Base-by-base conservation (phyloP, 53 echinoderm and acorn worm genomes). In the Mesocentrotus franciscanus region DNA sequence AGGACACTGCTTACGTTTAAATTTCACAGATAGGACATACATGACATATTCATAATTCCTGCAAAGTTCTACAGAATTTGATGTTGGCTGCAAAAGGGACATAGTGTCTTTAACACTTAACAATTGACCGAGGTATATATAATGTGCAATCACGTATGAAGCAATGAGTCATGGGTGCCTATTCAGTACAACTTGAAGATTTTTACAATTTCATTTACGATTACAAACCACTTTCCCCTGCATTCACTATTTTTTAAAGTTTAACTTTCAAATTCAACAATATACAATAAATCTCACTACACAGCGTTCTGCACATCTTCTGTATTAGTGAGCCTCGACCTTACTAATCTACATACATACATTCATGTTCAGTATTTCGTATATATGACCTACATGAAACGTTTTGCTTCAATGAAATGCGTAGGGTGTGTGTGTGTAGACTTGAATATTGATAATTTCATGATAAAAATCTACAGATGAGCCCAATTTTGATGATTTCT, bases 291-390 rank as follows among this genome's bases (percentile, higher is more conserved):
- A 87, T 57, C 20, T 55, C 32, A 87, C 9, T 6, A 1, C 66
- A 10, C 10, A 87, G 16, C 56, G 58, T 56, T 27, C 17, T 17
- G 36, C 79, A 79, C 18, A 39, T 81, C 18, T 17, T 81, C 30
- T 30, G 32, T 32, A 42, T 18, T 36, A 81, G 36, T 42, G 42
- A 81, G 9, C 81, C 81, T 16, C 6, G 81, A 36, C 81, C 81
- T 17, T 81, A 7, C 81, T 39, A 81, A 81, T 81, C 42, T 81
- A 81, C 81, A 81, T 81, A 81, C 64, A 61, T 61, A 61, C 39
- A 20, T 81, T 4, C 9, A 42, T 39, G 22, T 81, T 18, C 18
- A 81, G 36, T 39, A 81, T 39, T 81, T 39, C 15, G 36, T 76
- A 64, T 18, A 64, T 64, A 76, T 76, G 76, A 76, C 42, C 42